Evolutionary conservation across 2,888 invertebrate genomes (phyloP).

Genomic region (Sesia bembeciformis): DNA sequence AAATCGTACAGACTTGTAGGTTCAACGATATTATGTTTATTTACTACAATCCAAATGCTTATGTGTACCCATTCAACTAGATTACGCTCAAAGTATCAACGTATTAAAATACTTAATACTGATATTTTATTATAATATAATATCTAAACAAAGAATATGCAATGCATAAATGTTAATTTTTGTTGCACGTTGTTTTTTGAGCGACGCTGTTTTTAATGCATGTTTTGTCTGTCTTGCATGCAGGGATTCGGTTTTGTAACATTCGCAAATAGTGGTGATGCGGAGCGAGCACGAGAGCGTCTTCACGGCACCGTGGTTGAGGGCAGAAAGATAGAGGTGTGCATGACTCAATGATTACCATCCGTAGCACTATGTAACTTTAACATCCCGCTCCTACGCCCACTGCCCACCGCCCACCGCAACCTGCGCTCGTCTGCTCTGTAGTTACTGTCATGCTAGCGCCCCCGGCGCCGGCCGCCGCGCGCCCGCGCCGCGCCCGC

Average conservation of each 20-base stretch:
- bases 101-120: constrained; percentile 61
- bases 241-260: constrained; percentile 99
- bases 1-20: constrained; percentile 53
- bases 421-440: constrained; percentile 73
- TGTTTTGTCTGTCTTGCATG: constrained; percentile 97
- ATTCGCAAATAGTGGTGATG: constrained; percentile 99
- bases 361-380: constrained; percentile 77
- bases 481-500: constrained; percentile 18
- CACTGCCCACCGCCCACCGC: constrained; percentile 56
- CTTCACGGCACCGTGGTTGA: constrained; percentile 99
- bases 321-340: constrained; percentile 99
- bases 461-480: constrained; percentile 23
- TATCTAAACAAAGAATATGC: constrained; percentile 70
- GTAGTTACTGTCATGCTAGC: constrained; percentile 72
- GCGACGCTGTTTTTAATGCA: constrained; percentile 90
- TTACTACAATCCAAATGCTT: constrained; percentile 70
- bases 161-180: constrained; percentile 79
- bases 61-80: constrained; percentile 72
- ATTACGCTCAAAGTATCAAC: constrained; percentile 74
- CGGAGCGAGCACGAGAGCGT: constrained; percentile 99
- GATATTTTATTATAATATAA: constrained; percentile 69
- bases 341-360: constrained; percentile 86
- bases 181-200: constrained; percentile 87
- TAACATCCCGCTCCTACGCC: constrained; percentile 77
- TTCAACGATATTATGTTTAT: constrained; percentile 57